Base-by-base conservation (phyloP, 2,888 invertebrate species). In the Mesoligia furuncula region DNA sequence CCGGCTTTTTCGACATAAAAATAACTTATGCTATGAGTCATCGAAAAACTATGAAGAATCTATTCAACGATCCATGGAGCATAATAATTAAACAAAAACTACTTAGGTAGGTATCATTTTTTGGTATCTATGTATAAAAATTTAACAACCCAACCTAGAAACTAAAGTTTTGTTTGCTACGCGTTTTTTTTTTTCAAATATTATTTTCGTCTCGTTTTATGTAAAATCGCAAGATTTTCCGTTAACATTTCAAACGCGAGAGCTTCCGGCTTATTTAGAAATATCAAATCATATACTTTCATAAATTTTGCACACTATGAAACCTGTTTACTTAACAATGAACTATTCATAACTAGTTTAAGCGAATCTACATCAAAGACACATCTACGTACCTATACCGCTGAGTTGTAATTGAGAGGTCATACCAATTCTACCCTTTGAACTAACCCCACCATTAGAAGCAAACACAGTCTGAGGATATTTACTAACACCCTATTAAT, bases 21-120 rank as follows among this genome's bases (percentile, higher is more conserved):
- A 65, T 66, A 81, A 9, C 4, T 5, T 7, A 51, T 8, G 39
- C 9, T 39, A 39, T 81, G 65, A 51, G 51, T 81, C 74, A 81
- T 45, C 36, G 42, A 24, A 27, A 59, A 81, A 13, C 48, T 42
- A 51, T 31, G 42, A 39, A 31, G 54, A 66, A 57, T 68, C 15
- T 48, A 61, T 20, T 77, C 45, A 27, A 62, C 24, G 17, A 17
- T 62, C 31, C 42, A 70, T 69, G 6, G 2, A 54, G 45, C 51
- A 39, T 20, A 39, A 54, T 42, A 20, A 20, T 31, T 48, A 1
- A 39, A 27, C 20, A 31, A 48, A 48, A 66, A 64, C 24, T 13
- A 36, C 27, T 24, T 20, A 65, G 39, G 24, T 54, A n/a, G 39
- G 24, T 54, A n/a, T n/a, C 0, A n/a, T 9, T 11, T 59, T 75